Evolutionary conservation across 1,140 invertebrate genomes (phyloP), one percentile per base, ranked within the genome.

Genomic region (Samia ricini): DNA sequence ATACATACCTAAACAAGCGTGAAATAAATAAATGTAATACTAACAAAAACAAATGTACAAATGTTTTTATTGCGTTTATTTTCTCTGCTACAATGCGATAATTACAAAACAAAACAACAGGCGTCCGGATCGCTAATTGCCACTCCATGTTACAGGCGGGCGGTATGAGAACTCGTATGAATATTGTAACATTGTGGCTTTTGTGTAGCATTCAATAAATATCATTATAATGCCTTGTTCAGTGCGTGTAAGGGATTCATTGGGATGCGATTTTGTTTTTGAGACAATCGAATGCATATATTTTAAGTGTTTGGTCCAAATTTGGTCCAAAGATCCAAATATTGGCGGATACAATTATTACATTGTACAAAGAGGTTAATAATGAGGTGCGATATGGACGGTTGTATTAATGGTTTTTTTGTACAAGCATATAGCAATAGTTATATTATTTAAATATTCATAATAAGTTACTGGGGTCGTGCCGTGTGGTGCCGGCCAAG

Each of bases 141-240:
- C 24, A 55, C 52, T 55, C 10, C 52, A 55, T 24, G 52, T 55
- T 54, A 24, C 21, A 12, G 15, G 22, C 21, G 4, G 19, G 18
- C 19, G n/a, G 50, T 52, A 21, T 19, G 2, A 52, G 19, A 20
- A 20, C 21, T 19, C 24, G 52, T n/a, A 23, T 23, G 52, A 22
- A 22, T 22, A 51, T 7, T 23, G 21, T 24, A n/a, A 24, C 22
- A 24, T 24, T 24, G 52, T 55, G 33, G 33, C 33, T 42, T 12
- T 55, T 12, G 52, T 55, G 22, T 21, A 51, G 7, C 2, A 23
- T 55, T 55, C 52, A 55, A 55, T 55, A 55, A 55, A 24, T 55
- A 24, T 55, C 19, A 52, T 21, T 24, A 6, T 24, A 55, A 24
- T 55, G 21, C 6, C 4, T 42, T 42, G 15, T 42, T 42, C 33